Evolutionary conservation across 2,797 vertebrate genomes (phyloP), one percentile per base, ranked within the genome.

Genomic region (Characodon lateralis): DNA sequence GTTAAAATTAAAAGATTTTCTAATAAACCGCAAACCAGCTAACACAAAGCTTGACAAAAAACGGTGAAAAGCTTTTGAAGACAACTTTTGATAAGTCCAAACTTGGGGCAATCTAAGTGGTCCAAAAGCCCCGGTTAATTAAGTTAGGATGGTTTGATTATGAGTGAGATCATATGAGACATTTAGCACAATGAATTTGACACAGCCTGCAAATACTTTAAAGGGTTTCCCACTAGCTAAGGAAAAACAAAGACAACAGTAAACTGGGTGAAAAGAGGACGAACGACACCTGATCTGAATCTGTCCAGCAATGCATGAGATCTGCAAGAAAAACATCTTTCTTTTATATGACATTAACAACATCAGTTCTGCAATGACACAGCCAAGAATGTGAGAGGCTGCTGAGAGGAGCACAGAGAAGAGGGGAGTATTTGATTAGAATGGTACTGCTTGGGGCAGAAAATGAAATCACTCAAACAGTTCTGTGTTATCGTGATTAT

Each of bases 241-340:
- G 83, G 50, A 74, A 77, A 81, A 87, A 41, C 76, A 78, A 82
- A 26, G 5, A 65, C 14, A 35, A n/a, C 18, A 12, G 81, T 41
- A 22, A 81, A 55, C 2, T 16, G 74, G 53, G 18, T n/a, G 9
- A 66, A 82, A 20, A 79, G 79, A 43, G 63, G 63, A 83, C 35
- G 78, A 51, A 50, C 46, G 26, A 31, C 61, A 65, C 61, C 31
- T 3, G 18, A 39, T 20, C 2, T 39, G 31, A 65, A 63, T 35
- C 31, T 39, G 61, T 63, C 28, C 18, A 7, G 61, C 31, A 8
- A 16, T 16, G 41, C 41, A 3, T 41, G 63, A 41, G 63, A 66
- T 39, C 63, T 13, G 31, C 35, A 66, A 41, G 26, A 8, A 46
- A 46, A 46, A 7, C 35, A 41, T 66, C 9, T 41, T 66, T 35